phyloP scores from a whole-genome alignment of 1,140 invertebrate genomes.

The Vanessa tameamea region DNA sequence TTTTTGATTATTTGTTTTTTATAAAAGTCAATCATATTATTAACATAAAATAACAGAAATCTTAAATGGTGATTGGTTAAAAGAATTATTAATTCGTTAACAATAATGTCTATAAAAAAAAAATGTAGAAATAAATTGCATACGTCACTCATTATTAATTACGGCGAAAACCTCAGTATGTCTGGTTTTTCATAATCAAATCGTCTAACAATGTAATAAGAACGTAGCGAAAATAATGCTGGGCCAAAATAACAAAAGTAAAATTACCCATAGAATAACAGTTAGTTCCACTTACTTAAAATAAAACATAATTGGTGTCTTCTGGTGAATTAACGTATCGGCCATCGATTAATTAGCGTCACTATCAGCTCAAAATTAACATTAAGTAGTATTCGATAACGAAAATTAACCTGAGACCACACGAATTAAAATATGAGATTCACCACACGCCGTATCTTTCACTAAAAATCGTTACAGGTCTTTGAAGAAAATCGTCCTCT shows the following conservation, averaged over 20 bases:
- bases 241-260: slow-evolving; percentile 63
- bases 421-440: slow-evolving; percentile 50
- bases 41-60: slow-evolving; percentile 34
- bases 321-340: slow-evolving; percentile 73
- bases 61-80: slow-evolving; percentile 56
- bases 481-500: slow-evolving; percentile 54
- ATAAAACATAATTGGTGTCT: slow-evolving; percentile 62
- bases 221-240: slow-evolving; percentile 50
- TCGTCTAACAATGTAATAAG: slow-evolving; percentile 52
- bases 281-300: slow-evolving; percentile 49
- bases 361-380: slow-evolving; percentile 75
- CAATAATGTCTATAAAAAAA: slow-evolving; percentile 32
- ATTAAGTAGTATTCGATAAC: slow-evolving; percentile 68
- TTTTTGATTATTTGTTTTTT: background rate
- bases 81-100: slow-evolving; percentile 39
- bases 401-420: slow-evolving; percentile 78
- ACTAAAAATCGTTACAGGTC: slow-evolving; percentile 64
- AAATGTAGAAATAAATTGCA: background rate
- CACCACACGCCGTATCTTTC: slow-evolving; percentile 54
- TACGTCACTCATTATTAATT: slow-evolving; percentile 7
- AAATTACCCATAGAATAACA: slow-evolving; percentile 48
- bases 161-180: slow-evolving; percentile 63
- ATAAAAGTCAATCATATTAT: background rate
- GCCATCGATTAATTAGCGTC: slow-evolving; percentile 63
- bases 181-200: slow-evolving; percentile 54